Conservation (phyloP, 1,140 invertebrate species). For the Amphibalanus amphitrite region DNA sequence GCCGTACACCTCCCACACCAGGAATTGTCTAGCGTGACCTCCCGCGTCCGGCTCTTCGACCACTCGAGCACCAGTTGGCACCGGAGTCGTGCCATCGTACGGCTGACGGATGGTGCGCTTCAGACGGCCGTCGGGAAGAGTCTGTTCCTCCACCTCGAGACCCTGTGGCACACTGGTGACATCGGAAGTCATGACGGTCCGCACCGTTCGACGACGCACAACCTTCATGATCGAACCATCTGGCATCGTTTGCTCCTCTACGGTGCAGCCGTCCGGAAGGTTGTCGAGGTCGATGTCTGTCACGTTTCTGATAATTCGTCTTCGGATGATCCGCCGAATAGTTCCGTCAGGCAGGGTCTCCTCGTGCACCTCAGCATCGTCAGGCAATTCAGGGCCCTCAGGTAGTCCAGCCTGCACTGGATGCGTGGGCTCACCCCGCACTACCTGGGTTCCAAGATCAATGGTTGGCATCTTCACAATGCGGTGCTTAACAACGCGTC, state of each 20-base stretch:
- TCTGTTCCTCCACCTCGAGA: neutral
- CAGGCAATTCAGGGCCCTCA: neutral
- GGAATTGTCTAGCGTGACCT: neutral
- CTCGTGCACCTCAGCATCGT: neutral
- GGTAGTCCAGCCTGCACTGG: no score
- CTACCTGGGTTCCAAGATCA: neutral
- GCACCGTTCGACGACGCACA: neutral
- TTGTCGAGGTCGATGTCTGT: neutral
- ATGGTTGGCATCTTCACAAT: neutral
- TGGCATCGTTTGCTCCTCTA: neutral
- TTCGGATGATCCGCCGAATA: neutral
- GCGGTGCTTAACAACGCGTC: neutral
- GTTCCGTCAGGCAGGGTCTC: neutral
- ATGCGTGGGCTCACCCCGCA: neutral
- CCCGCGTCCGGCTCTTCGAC: neutral
- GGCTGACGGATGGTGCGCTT: neutral
- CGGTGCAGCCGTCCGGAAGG: neutral
- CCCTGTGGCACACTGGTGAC: neutral
- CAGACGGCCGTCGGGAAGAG: neutral
- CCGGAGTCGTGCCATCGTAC: neutral
- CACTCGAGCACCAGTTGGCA: neutral
- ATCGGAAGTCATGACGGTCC: neutral
- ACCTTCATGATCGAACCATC: neutral
- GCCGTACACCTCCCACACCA: neutral
- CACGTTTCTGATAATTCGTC: neutral